Evolutionary conservation across 2,113 vertebrate species (phyloP), one percentile per base, ranked within the genome.

Genomic region (Tenrec ecaudatus): DNA sequence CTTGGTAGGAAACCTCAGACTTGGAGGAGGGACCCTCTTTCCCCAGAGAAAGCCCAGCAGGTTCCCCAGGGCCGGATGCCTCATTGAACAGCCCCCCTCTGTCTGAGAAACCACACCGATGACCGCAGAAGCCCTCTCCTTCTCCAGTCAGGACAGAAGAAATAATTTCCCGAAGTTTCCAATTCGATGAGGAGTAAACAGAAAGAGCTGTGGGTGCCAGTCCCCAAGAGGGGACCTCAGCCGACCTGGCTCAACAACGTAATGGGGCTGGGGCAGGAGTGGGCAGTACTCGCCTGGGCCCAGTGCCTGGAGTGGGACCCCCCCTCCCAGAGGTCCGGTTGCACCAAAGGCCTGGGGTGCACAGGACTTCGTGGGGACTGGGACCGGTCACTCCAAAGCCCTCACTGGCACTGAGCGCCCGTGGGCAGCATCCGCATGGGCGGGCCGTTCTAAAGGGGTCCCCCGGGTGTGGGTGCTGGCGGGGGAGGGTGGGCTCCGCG

Each of bases 401-500:
- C 53, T 1, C 7, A 19, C 64, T 66, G 31, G 57, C 38, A 11
- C 36, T 77, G 79, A 1, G n/a, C 53, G 22, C 6, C 53, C 77
- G 57, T 62, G 17, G 4, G 31, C 71, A 43, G 60, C 93, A 6
- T 64, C 66, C 38, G 31, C 90, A 33, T 40, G 89, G 69, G 25
- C 53, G 8, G 4, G 33, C 84, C 19, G 29, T 27, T 62, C 94
- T 47, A 60, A 71, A 66, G 43, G 88, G 53, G 94, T 82, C 88
- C 92, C 94, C 25, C 11, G 82, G 62, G 47, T 73, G 89, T 11
- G 86, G 86, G 82, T 76, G 80, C 68, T 4, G 78, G 77, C 82
- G 29, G 86, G 71, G 92, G 90, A 82, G 57, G 53, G 79, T 38
- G 90, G 83, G 90, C 82, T 87, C 90, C 20, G 57, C 57, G 16